A percentile compares a stretch with the other conserved stretches of the same genome.
These are phyloP conservation scores for Tragulus kanchil DNA, from an alignment of 2,113 vertebrate genomes.

Conservation along the genomic window DNA sequence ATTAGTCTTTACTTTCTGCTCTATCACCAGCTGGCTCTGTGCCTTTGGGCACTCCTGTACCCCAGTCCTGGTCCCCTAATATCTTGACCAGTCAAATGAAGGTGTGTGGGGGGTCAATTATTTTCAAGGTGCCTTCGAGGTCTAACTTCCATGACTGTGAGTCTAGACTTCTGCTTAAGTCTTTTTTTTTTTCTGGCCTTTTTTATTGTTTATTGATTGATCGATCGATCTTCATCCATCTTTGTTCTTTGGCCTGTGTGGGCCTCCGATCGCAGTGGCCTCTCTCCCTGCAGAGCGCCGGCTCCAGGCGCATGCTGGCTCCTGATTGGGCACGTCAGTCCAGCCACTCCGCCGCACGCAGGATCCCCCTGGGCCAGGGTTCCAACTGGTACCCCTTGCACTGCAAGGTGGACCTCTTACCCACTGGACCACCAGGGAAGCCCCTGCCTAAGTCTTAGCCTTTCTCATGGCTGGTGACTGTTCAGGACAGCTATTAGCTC, in stretches of 20 bases:
- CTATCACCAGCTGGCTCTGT: not conserved
- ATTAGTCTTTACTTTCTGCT: not conserved
- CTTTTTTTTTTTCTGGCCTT: not conserved
- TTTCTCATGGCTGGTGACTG: not conserved
- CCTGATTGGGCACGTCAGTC: too few relatives aligned
- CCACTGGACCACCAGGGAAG: too few relatives aligned
- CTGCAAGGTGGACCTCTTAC: too few relatives aligned
- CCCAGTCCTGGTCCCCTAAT: not conserved
- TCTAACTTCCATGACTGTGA: not conserved
- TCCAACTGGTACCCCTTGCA: too few relatives aligned
- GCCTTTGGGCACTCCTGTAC: not conserved
- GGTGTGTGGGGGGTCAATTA: not conserved
- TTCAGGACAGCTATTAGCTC: fast-evolving
- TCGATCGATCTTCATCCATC: too few relatives aligned
- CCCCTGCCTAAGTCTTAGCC: not conserved
- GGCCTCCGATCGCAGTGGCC: too few relatives aligned
- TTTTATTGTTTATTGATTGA: too few relatives aligned
- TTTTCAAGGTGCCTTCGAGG: not conserved
- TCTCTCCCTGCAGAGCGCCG: too few relatives aligned
- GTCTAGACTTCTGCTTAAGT: not conserved
- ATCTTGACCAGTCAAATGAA: not conserved
- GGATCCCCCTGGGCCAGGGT: too few relatives aligned
- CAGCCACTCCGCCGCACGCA: too few relatives aligned
- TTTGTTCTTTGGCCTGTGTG: too few relatives aligned
- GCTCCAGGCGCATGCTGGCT: too few relatives aligned